Evolutionary conservation across 2,888 invertebrate genomes (phyloP).

Genomic region (Metellina segmentata): DNA sequence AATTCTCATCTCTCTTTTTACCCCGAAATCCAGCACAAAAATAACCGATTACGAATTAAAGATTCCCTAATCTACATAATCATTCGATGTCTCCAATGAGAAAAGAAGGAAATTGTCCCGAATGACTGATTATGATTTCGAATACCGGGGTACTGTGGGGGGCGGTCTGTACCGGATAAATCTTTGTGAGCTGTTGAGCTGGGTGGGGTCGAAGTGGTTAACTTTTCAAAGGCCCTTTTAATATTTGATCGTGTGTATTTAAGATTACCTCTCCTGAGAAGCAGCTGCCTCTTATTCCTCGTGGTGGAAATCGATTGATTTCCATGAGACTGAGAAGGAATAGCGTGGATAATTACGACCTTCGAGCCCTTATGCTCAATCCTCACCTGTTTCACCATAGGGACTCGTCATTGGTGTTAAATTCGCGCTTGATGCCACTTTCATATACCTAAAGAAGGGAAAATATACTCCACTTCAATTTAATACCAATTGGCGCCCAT

Average conservation of each 20-base stretch:
- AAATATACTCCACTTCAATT: neutral
- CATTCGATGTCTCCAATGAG: slow-evolving; percentile 7
- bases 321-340: neutral
- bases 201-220: slow-evolving; percentile 18
- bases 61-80: slow-evolving; percentile 55
- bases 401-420: neutral
- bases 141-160: neutral
- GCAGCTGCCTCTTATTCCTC: neutral
- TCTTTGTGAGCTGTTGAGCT: slow-evolving; percentile 17
- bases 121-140: neutral
- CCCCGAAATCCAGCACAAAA: slow-evolving; percentile 3
- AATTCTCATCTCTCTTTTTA: neutral
- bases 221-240: slow-evolving; percentile 40
- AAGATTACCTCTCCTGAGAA: slow-evolving; percentile 12
- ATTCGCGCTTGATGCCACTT: neutral
- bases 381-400: neutral
- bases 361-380: neutral
- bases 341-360: neutral
- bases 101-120: neutral
- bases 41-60: slow-evolving; percentile 34
- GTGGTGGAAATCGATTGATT: neutral
- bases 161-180: neutral
- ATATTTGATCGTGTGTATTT: slow-evolving; percentile 27
- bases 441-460: neutral
- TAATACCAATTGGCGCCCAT: neutral